Evolutionary conservation across 2,888 invertebrate species (phyloP), one percentile per base, ranked within the genome.

Genomic region (Bursaphelenchus okinawaensis): DNA sequence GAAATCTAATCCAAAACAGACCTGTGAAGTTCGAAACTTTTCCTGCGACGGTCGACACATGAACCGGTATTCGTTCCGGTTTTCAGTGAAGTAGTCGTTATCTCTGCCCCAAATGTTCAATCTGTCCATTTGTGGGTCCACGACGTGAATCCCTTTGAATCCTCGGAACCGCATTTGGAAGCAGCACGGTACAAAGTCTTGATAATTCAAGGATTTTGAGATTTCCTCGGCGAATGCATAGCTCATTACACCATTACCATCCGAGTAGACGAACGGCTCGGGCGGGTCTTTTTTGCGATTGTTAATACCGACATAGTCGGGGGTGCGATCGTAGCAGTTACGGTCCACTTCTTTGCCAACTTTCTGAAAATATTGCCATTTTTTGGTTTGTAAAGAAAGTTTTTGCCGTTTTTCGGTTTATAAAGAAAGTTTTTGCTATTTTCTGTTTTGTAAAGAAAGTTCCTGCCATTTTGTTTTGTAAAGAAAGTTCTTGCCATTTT

Each of bases 61-160:
- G 27, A 73, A 40, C 16, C 56, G 55, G 7, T 71, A 61, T 8
- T 52, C 22, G 19, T 29, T 50, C 20, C 55, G 26, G 2, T 59
- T 61, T 16, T 2, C 26, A 19, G 20, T 26, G 12, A 19, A 24
- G 3, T 24, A 24, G 8, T 26, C 56, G 23, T 59, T 50, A 8
- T 28, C 52, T 12, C 12, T n/a, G 23, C 64, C 64, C 20, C 29
- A 31, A 52, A 58, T 69, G 16, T 55, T 50, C 7, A 71, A 57
- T 4, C 62, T 58, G 55, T 80, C 80, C 19, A 81, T 65, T n/a
- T 63, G 55, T 8, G 73, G 72, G 58, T 82, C 74, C 9, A 82
- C 68, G 1, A 76, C 66, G 7, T 82, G 71, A 9, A 83, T 77
- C 29, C 82, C 82, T 61, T 82, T 82, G 73, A 72, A 79, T 55